phyloP scores from a whole-genome alignment of 2,113 vertebrate species.

The Malurus alboscapulatus region DNA sequence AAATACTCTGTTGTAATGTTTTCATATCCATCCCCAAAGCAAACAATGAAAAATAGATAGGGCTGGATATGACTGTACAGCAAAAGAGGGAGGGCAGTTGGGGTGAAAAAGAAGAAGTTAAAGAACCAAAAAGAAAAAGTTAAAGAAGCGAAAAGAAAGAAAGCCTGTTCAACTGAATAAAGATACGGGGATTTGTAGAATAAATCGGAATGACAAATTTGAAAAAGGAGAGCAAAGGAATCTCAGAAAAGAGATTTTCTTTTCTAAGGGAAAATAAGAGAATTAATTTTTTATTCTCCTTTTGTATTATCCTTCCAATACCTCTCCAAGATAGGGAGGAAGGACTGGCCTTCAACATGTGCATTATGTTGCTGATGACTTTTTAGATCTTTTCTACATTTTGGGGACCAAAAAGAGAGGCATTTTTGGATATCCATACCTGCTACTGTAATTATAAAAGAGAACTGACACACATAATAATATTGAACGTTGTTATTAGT shows the following conservation, averaged over 20 bases:
- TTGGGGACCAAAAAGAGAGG: neutral
- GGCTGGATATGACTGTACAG: neutral
- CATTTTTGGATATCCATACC: neutral
- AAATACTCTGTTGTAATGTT: neutral
- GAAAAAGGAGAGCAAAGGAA: neutral
- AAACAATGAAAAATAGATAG: neutral
- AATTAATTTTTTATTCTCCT: neutral
- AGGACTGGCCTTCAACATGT: neutral
- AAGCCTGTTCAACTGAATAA: neutral
- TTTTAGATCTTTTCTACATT: neutral
- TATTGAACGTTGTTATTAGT: neutral
- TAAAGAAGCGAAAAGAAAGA: neutral
- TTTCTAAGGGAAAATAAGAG: neutral
- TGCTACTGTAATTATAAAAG: neutral
- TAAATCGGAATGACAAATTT: neutral
- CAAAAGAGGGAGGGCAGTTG: neutral
- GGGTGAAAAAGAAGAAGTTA: neutral
- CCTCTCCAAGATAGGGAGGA: neutral
- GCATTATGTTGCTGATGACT: neutral
- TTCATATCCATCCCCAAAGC: neutral
- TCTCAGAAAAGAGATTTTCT: neutral
- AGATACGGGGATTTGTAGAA: neutral
- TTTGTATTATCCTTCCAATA: neutral
- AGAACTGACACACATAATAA: neutral
- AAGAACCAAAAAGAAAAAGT: neutral